Evolutionary conservation across 2,888 invertebrate species (phyloP).

Genomic region (Tenodera sinensis): DNA sequence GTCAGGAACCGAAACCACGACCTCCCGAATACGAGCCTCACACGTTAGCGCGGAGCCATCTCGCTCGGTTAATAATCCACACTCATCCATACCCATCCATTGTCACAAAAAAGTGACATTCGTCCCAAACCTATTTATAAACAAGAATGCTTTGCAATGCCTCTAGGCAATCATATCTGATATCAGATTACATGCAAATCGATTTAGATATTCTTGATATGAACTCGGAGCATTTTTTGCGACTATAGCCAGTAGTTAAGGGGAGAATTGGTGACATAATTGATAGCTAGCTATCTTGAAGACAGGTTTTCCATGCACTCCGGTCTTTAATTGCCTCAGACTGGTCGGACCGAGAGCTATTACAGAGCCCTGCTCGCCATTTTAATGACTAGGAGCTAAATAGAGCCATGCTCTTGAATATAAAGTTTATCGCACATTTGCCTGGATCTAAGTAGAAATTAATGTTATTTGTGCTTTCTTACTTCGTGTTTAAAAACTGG

Average conservation of each 20-base stretch:
- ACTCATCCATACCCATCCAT: too few species aligned
- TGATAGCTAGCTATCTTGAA: neutral
- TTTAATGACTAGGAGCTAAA: neutral
- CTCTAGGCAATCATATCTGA: neutral
- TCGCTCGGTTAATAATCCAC: too few species aligned
- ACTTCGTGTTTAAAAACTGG: too few species aligned
- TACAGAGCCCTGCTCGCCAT: neutral
- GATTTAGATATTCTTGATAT: neutral
- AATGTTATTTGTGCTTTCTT: too few species aligned
- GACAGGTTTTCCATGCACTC: neutral
- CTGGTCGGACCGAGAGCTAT: neutral
- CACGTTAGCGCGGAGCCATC: too few species aligned
- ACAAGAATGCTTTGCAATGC: neutral
- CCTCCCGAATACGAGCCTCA: too few species aligned
- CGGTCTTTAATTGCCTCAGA: neutral
- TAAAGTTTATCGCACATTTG: neutral
- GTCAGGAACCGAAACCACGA: too few species aligned
- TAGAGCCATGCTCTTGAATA: neutral
- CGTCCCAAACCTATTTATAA: neutral
- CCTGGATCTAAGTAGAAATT: too few species aligned
- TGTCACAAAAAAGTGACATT: too few species aligned
- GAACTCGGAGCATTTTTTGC: neutral
- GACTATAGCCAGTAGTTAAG: neutral
- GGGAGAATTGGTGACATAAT: neutral
- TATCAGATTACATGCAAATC: neutral